Conservation (phyloP, 1,140 invertebrate genomes). For the Phenacoccus solenopsis region DNA sequence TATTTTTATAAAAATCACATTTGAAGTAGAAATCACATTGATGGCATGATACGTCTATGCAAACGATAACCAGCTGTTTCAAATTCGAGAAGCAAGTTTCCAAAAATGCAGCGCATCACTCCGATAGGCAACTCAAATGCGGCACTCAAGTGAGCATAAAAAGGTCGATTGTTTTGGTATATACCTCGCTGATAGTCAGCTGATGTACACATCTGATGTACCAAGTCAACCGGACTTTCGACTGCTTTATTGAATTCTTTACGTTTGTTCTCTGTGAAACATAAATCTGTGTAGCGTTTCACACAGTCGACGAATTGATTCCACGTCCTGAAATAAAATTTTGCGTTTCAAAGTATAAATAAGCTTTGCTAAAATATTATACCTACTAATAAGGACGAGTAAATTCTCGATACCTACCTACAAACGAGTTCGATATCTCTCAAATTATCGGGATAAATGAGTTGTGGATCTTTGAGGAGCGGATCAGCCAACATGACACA, state of each 20-base stretch:
- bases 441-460: conserved; percentile 46
- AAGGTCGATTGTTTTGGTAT: no score
- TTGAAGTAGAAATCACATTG: no score
- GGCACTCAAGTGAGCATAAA: no score
- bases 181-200: conserved; percentile 42
- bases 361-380: no score
- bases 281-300: conserved; percentile 41
- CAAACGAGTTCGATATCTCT: conserved; percentile 44
- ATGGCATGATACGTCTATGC: no score
- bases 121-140: no score
- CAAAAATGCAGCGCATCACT: no score
- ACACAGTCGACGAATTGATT: conserved; percentile 43
- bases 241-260: conserved; percentile 44
- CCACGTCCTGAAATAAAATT: conserved; percentile 36
- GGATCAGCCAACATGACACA: conserved; percentile 43
- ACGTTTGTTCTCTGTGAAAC: conserved; percentile 40
- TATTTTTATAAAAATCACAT: no score
- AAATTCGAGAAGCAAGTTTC: no score
- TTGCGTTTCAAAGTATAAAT: no score
- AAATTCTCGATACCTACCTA: conserved; percentile 31
- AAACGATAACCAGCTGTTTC: no score
- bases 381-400: background rate
- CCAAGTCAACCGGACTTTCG: conserved; percentile 41
- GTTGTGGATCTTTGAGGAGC: conserved; percentile 41
- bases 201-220: conserved; percentile 45